Percentiles rank a stretch among this genome's conserved stretches.
These are phyloP conservation scores for Hafferia zeledoni DNA, from an alignment of 2,797 vertebrate species.

Conservation along the genomic window DNA sequence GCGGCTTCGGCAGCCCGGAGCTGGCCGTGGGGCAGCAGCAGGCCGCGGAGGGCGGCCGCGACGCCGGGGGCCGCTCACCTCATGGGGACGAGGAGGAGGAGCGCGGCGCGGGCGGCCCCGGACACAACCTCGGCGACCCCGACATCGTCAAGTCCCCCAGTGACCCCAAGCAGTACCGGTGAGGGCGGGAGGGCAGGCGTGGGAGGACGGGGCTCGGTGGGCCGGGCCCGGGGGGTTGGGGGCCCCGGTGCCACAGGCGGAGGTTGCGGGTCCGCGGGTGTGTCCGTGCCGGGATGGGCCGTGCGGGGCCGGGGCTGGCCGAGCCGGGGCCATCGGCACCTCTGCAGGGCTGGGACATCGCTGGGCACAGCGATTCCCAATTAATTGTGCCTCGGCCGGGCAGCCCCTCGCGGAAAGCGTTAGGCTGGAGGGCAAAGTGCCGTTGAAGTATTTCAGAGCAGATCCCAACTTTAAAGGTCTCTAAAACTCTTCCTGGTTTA, in stretches of 20 bases:
- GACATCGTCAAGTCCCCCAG: conserved; percentile 91
- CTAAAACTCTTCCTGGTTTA: not conserved
- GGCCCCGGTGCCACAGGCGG: no score
- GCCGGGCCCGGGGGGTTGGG: not conserved
- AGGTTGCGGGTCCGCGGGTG: no score
- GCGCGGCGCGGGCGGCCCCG: not conserved
- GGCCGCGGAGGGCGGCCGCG: conserved; percentile 68
- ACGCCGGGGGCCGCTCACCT: conserved; percentile 56
- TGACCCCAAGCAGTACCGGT: conserved; percentile 96
- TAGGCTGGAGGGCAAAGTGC: not conserved
- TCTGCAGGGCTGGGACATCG: not conserved
- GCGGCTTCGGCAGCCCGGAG: conserved; percentile 33
- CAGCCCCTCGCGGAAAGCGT: accelerated
- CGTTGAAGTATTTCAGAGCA: not conserved
- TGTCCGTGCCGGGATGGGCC: no score
- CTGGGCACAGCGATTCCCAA: accelerated
- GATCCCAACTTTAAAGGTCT: not conserved
- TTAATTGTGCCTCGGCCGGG: not conserved
- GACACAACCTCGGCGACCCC: conserved; percentile 77
- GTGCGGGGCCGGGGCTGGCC: not conserved
- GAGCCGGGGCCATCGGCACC: no score
- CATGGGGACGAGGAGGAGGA: conserved; percentile 67
- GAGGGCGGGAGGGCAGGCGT: not conserved
- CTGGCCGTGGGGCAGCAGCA: conserved; percentile 63
- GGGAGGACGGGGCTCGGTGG: not conserved